These are phyloP conservation scores for Hoplodrina ambigua DNA, from an alignment of 2,888 invertebrate species.

Conservation along the genomic window DNA sequence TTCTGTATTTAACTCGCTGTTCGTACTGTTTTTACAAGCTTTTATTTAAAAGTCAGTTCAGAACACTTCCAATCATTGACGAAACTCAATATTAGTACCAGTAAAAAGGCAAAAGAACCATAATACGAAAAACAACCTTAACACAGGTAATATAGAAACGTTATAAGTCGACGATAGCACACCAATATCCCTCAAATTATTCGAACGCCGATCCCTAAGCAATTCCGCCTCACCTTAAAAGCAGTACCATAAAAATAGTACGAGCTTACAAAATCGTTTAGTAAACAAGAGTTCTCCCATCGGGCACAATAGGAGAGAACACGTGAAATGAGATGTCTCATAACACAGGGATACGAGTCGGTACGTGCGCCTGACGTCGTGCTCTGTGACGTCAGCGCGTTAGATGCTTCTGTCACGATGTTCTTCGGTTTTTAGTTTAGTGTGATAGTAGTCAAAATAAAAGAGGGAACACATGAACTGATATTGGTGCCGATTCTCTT, in stretches of 20 bases:
- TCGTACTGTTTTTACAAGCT: no score
- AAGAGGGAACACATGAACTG: no score
- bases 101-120: no score
- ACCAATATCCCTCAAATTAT: conserved; percentile 29
- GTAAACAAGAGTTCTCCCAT: conserved; percentile 72
- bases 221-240: conserved; percentile 45
- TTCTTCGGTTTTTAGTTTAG: neutral
- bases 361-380: conserved; percentile 33
- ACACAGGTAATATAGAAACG: conserved; percentile 9
- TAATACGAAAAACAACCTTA: neutral
- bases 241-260: conserved; percentile 56
- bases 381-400: conserved; percentile 50
- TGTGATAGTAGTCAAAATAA: neutral
- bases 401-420: conserved; percentile 25
- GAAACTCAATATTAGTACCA: no score
- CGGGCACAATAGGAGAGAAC: conserved; percentile 79
- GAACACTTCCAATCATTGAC: no score
- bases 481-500: no score
- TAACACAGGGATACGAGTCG: conserved; percentile 74
- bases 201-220: conserved; percentile 34
- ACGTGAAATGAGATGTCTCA: conserved; percentile 89
- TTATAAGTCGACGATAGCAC: conserved; percentile 2
- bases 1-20: no score
- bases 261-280: conserved; percentile 70
- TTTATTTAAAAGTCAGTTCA: no score